phyloP scores from a whole-genome alignment of 2,113 vertebrate species.

The Albula goreensis region DNA sequence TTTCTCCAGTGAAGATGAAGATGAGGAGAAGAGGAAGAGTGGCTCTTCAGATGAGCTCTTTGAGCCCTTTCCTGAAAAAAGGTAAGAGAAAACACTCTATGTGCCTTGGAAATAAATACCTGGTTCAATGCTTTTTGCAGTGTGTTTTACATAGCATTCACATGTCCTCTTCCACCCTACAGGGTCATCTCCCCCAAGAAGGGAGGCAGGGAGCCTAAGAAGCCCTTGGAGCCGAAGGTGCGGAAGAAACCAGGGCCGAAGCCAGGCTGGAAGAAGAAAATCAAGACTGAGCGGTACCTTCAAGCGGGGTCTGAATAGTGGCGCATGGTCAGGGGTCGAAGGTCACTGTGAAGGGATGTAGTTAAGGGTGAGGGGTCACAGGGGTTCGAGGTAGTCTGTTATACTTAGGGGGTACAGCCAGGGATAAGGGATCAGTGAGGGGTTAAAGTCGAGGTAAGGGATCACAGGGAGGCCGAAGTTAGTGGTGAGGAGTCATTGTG shows the following conservation, averaged over 20 bases:
- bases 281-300: conserved; percentile 82
- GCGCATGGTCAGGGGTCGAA: background rate
- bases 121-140: background rate
- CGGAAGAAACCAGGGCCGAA: conserved; percentile 93
- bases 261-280: conserved; percentile 92
- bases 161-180: conserved; percentile 38
- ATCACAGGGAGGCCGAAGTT: no score
- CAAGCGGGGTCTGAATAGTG: background rate
- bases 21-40: conserved; percentile 62
- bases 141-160: background rate
- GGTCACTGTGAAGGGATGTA: background rate
- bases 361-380: background rate
- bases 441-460: no score
- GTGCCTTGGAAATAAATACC: background rate
- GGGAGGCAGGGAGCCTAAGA: conserved; percentile 66
- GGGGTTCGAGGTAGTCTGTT: background rate
- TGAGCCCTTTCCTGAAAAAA: conserved; percentile 76
- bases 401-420: no score
- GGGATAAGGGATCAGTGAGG: no score
- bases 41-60: conserved; percentile 79
- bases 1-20: conserved; percentile 76
- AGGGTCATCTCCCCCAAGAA: conserved; percentile 66
- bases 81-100: conserved; percentile 62
- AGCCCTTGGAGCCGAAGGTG: conserved; percentile 72
- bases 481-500: no score